Evolutionary conservation across 2,797 vertebrate species (phyloP).

Genomic region (Lacerta agilis): DNA sequence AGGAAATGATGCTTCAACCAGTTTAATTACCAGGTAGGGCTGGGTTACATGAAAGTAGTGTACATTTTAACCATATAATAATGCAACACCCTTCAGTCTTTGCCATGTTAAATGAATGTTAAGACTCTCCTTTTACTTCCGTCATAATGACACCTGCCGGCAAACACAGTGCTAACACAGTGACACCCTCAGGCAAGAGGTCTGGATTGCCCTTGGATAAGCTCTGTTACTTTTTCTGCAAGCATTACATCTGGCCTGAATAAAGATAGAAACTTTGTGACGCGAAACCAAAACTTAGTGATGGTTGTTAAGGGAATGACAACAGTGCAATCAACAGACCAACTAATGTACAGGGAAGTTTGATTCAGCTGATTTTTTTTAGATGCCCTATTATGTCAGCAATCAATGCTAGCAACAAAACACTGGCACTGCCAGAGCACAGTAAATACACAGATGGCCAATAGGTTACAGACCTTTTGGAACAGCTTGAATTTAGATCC

Average conservation of each 20-base stretch:
- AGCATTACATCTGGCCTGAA: conserved; percentile 68
- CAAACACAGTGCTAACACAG: conserved; percentile 11
- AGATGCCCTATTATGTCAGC: conserved; percentile 58
- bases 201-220: conserved; percentile 10
- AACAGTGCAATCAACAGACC: conserved; percentile 74
- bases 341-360: conserved; percentile 51
- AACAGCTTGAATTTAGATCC: conserved; percentile 20
- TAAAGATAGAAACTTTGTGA: conserved; percentile 59
- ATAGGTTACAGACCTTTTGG: conserved; percentile 40
- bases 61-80: not conserved
- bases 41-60: not conserved
- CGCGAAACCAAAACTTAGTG: conserved; percentile 71
- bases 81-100: not conserved
- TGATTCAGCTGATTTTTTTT: conserved; percentile 54
- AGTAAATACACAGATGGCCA: conserved; percentile 30
- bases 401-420: conserved; percentile 50
- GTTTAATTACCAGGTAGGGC: not conserved
- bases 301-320: conserved; percentile 75
- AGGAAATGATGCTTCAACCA: not conserved
- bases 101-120: not conserved
- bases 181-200: conserved; percentile 7
- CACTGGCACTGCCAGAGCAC: conserved; percentile 53
- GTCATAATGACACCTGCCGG: conserved; percentile 65
- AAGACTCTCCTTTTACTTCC: conserved; percentile 34
- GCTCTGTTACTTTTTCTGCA: conserved; percentile 69